Base-by-base conservation (phyloP, 2,797 vertebrate species). In the Moxostoma hubbsi region DNA sequence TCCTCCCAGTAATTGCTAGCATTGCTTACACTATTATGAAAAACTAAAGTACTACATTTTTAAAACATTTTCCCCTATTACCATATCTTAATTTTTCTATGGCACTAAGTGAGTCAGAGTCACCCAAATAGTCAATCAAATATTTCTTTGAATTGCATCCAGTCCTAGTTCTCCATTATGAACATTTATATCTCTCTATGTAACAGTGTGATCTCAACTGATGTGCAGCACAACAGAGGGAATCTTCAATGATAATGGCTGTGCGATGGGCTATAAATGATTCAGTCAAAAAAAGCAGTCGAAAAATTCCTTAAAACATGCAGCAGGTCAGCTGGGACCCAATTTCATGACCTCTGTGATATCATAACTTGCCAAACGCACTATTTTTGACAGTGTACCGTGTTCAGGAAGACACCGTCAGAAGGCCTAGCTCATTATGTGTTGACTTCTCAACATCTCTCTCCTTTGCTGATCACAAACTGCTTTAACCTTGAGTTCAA, bases 401-500 rank as follows among this genome's bases (percentile, higher is more conserved):
- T 62, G 24, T 75, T 66, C 45, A 63, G 49, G 4, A 10, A 71
- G 15, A 65, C 7, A 80, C 49, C 24, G 43, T 43, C 36, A 75
- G 15, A 45, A 80, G 55, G 47, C 72, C 54, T 36, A 72, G 45
- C 51, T 64, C 47, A 13, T 76, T 53, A 58, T 54, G 51, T 45
- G 47, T 59, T 73, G 71, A 58, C 57, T 55, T 59, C 64, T 50
- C 70, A 53, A 24, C 57, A 66, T 80, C 74, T 80, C 62, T 55
- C n/a, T 50, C 47, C 7, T 78, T 61, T 64, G 75, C 62, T 76
- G 76, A 75, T 64, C 78, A 63, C 63, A 47, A 79, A 63, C 18
- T 51, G 76, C 36, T 66, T 45, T 74, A 69, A 77, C 76, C 73
- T 81, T 59, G 57, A 16, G 61, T 72, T 79, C 61, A 61, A 53